Evolutionary conservation across 2,797 vertebrate genomes (phyloP).

Genomic region (Gallinago nigripennis): DNA sequence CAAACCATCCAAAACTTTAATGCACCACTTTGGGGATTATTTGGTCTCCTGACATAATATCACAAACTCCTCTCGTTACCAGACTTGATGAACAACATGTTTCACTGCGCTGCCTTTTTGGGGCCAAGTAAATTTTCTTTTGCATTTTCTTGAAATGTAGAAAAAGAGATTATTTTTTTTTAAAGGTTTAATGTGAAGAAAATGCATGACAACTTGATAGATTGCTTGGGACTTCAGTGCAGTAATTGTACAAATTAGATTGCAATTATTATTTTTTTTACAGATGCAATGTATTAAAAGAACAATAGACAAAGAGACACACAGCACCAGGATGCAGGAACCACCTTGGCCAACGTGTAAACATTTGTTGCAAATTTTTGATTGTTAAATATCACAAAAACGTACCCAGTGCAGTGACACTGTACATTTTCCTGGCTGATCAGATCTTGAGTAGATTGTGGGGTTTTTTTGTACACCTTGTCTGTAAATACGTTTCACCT

Average conservation of each 20-base stretch:
- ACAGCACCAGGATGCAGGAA: neutral
- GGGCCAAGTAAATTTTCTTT: constrained; percentile 18
- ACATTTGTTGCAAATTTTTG: constrained; percentile 44
- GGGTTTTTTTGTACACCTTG: neutral
- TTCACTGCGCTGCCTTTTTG: neutral
- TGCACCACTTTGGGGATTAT: neutral
- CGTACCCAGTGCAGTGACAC: neutral
- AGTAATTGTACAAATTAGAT: constrained; percentile 48
- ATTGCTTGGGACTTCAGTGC: constrained; percentile 36
- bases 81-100: neutral
- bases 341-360: neutral
- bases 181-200: constrained; percentile 31
- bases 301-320: constrained; percentile 36
- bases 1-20: neutral
- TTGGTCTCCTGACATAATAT: neutral
- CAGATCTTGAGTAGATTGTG: neutral
- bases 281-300: constrained; percentile 32
- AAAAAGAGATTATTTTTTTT: neutral
- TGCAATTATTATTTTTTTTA: neutral
- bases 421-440: neutral
- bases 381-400: constrained; percentile 28
- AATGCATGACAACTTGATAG: constrained; percentile 51
- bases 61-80: constrained; percentile 26
- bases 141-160: constrained; percentile 17
- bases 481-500: neutral